These are phyloP conservation scores for Rhaphigaster nebulosa DNA, from an alignment of 2,888 invertebrate genomes.

Conservation along the genomic window DNA sequence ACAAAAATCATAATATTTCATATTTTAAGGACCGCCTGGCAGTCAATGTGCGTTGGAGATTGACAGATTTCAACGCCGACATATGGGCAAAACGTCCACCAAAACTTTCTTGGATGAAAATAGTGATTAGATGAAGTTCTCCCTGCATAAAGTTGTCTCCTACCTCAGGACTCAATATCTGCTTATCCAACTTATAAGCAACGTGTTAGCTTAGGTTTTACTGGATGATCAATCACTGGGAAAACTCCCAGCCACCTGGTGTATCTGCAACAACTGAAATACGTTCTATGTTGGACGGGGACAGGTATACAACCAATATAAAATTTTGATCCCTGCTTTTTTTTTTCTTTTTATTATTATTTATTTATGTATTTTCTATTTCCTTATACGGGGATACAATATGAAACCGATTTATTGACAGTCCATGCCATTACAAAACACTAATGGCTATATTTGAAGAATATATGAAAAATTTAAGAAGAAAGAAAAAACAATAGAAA, in stretches of 20 bases:
- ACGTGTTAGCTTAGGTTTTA: not conserved
- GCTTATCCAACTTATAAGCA: conserved; percentile 19
- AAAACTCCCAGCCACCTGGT: not conserved
- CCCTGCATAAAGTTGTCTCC: not conserved
- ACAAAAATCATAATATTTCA: too few relatives aligned
- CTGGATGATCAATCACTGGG: not conserved
- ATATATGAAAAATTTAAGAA: too few relatives aligned
- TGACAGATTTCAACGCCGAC: too few relatives aligned
- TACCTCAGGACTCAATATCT: not conserved
- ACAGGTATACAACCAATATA: not conserved
- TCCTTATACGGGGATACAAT: not conserved
- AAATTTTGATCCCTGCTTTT: too few relatives aligned
- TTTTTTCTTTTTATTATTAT: not conserved
- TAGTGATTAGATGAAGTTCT: not conserved
- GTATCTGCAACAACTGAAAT: not conserved
- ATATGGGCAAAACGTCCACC: not conserved
- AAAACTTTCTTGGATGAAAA: not conserved
- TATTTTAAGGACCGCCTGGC: too few relatives aligned
- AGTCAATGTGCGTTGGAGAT: too few relatives aligned
- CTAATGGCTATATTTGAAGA: too few relatives aligned
- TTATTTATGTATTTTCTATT: not conserved
- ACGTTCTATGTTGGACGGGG: not conserved
- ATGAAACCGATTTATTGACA: too few relatives aligned
- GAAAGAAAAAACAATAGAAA: too few relatives aligned
- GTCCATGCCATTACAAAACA: too few relatives aligned